Evolutionary conservation across 2,113 vertebrate genomes (phyloP), one percentile per base, ranked within the genome.

Genomic region (Origma solitaria): DNA sequence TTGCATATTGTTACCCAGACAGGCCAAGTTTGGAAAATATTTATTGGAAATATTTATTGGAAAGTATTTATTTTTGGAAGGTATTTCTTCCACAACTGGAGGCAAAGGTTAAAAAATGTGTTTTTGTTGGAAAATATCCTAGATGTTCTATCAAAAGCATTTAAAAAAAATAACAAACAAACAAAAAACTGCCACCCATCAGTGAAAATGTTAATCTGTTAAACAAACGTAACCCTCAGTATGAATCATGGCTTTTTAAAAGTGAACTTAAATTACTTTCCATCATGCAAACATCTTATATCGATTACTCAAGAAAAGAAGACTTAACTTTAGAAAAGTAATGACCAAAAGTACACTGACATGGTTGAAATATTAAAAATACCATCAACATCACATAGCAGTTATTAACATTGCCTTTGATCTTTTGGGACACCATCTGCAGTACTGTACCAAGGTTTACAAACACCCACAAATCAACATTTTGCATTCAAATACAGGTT

Each of bases 231-330:
- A 91, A 83, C 30, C n/a, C 78, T 96, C 62, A 45, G 60, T 14
- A 88, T 88, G 86, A 96, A 86, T 79, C 50, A 83, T 15, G 0
- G 51, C 60, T 76, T 90, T 76, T 28, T 1, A 91, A 53, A 90
- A 86, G 60, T 83, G 81, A 96, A 95, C 54, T 91, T 35, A 66
- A 94, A 92, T 77, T 80, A 70, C 73, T 88, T 91, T 79, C 81
- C 65, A 24, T 58, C 95, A 97, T 97, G 95, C 96, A 98, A 95
- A 84, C 64, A 89, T 86, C 91, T 96, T 90, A 85, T 37, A 92
- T 28, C 33, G 45, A 92, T 40, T 87, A 95, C 86, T 91, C 89
- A 83, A 97, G 86, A 92, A 86, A 80, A 96, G 57, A 75, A 51
- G 45, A 79, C 31, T 76, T 85, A 54, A 92, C 37, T 92, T 84